A percentile compares a stretch with the other conserved stretches of the same genome.
phyloP scores from a whole-genome alignment of 1,140 invertebrate genomes.

The Aphaenogaster rudis region DNA sequence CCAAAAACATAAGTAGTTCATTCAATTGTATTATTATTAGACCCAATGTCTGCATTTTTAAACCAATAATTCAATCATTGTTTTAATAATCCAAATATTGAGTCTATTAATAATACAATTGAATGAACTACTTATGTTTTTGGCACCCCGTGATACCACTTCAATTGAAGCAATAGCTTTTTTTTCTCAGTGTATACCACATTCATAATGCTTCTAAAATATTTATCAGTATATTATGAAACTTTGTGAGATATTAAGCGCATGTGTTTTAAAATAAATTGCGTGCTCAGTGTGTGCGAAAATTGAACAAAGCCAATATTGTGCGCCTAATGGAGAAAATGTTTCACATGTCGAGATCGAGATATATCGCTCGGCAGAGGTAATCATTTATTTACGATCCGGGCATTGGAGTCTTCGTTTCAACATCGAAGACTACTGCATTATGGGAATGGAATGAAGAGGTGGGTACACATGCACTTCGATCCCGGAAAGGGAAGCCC shows the following conservation, averaged over 20 bases:
- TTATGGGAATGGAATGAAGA: slow-evolving; percentile 64
- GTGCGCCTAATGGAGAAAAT: slow-evolving; percentile 5
- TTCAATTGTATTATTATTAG: too few species aligned
- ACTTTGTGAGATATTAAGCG: not conserved
- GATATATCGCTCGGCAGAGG: slow-evolving; percentile 5
- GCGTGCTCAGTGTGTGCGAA: not conserved
- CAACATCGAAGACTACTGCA: slow-evolving; percentile 48
- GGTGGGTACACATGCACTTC: slow-evolving; percentile 58
- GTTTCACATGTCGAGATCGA: slow-evolving; percentile 11
- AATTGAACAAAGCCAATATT: not conserved
- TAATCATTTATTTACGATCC: slow-evolving; percentile 43
- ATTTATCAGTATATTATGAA: not conserved
- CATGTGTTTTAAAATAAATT: not conserved
- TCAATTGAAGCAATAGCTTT: too few species aligned
- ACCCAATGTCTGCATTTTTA: too few species aligned
- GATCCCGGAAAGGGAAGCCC: slow-evolving; percentile 75
- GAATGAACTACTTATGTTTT: too few species aligned
- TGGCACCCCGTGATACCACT: too few species aligned
- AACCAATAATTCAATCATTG: too few species aligned
- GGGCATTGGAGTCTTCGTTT: slow-evolving; percentile 21
- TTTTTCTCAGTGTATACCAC: not conserved
- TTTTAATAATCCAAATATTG: too few species aligned
- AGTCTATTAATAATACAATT: too few species aligned
- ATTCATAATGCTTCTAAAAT: not conserved
- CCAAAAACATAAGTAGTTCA: too few species aligned